Base-by-base conservation (phyloP, 23 tunicate genomes). In the Corella eumyota region DNA sequence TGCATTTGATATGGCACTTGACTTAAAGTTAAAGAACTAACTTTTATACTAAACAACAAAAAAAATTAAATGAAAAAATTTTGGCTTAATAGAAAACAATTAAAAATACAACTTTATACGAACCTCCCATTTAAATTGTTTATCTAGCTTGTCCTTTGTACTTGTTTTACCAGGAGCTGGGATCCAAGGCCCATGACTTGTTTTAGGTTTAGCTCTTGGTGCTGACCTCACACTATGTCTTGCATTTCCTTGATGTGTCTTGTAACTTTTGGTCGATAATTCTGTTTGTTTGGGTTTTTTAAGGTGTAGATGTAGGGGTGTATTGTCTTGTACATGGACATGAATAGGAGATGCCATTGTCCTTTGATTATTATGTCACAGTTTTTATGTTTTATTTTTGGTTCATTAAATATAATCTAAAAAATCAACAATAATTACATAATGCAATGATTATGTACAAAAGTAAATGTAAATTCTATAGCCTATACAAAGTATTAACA, bases 131-230 rank as follows among this genome's bases (percentile, higher is more conserved):
- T 77, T 85, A 46, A 40, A 85, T 24, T 59, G 51, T 34, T 71
- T 70, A 36, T 71, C 68, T 13, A 60, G 23, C 51, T 65, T 70
- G 53, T 85, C 85, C 27, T 61, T 71, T 13, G 50, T 47, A 50
- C 86, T 77, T 11, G 85, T 77, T 72, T 46, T 77, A 2, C 85
- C 95, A 59, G 95, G 95, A 32, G 95, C 95, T 19, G 95, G 95
- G 13, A 85, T 70, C 95, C 95, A 85, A 27, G 95, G 95, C 6
- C 70, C 95, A 50, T 60, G 60, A 11, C 56, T 35, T 0, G 61
- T 30, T 70, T 75, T 84, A 13, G 52, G 35, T 32, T 65, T 58
- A 31, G 60, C 73, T 70, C 64, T 75, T 5, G 78, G 50, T 2
- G 66, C 64, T 19, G 77, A 66, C 44, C 75, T 61, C 4, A 68